A percentile compares a stretch with the other conserved stretches of the same genome.
Conservation (phyloP, 2,888 invertebrate species). For the Rambutsinella grinnellia region DNA sequence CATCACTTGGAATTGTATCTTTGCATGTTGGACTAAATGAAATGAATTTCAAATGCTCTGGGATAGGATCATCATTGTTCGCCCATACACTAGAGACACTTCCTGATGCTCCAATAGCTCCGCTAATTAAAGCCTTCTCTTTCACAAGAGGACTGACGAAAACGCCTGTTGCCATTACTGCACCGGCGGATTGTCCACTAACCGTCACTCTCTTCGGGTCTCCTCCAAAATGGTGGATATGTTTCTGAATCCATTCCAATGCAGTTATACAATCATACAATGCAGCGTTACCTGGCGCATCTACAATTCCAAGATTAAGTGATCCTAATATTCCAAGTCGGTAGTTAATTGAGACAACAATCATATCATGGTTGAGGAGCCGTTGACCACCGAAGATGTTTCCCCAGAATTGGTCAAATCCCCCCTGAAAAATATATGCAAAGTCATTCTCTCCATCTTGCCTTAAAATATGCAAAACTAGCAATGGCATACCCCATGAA, state of each 20-base stretch:
- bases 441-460: background rate
- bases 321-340: constrained; percentile 25
- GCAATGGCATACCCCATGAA: constrained; percentile 41
- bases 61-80: constrained; percentile 34
- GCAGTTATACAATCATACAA: constrained; percentile 57
- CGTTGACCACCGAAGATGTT: constrained; percentile 45
- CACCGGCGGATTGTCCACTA: constrained; percentile 41
- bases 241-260: constrained; percentile 56
- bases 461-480: background rate
- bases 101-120: constrained; percentile 48
- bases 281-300: constrained; percentile 58
- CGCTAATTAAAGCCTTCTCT: constrained; percentile 30
- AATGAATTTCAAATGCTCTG: constrained; percentile 28
- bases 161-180: constrained; percentile 36
- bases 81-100: constrained; percentile 49
- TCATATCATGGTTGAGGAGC: constrained; percentile 41
- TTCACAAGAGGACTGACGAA: constrained; percentile 43
- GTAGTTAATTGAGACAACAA: constrained; percentile 50
- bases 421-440: constrained; percentile 19
- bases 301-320: constrained; percentile 51
- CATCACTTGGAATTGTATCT: background rate
- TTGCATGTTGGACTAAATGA: background rate
- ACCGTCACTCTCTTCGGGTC: constrained; percentile 35
- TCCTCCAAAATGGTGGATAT: constrained; percentile 55
- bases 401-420: constrained; percentile 49